Percentiles rank a stretch among this genome's conserved stretches.
phyloP scores from a whole-genome alignment of 2,888 invertebrate genomes.

The Fragum fragum region DNA sequence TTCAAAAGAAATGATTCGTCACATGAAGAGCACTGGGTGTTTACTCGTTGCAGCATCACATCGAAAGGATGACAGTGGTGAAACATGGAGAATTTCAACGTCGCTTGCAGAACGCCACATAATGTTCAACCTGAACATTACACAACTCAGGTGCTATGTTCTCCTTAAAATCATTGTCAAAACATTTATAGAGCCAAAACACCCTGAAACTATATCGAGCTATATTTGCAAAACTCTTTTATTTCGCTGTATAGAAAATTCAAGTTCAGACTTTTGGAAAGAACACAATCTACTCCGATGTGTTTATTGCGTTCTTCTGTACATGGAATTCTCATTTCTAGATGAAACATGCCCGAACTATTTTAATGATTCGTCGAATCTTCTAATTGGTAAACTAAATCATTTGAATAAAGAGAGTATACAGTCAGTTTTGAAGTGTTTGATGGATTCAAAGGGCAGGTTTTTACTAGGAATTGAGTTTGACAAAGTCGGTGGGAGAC shows the following conservation, averaged over 20 bases:
- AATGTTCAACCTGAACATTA: slow-evolving; percentile 35
- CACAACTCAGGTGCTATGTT: slow-evolving; percentile 35
- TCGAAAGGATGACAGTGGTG: not conserved
- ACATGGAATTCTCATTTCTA: not conserved
- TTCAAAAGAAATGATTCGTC: not conserved
- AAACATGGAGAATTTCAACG: slow-evolving; percentile 27
- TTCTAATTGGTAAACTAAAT: slow-evolving; percentile 29
- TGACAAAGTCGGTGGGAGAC: not conserved
- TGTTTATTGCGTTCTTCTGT: not conserved
- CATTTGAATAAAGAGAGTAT: not conserved
- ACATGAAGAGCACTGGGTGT: not conserved
- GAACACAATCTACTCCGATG: slow-evolving; percentile 25
- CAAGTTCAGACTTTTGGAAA: slow-evolving; percentile 14
- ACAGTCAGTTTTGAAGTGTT: not conserved
- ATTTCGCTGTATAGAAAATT: slow-evolving; percentile 28
- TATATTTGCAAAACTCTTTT: slow-evolving; percentile 35
- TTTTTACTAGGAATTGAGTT: not conserved
- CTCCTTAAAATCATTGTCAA: slow-evolving; percentile 40
- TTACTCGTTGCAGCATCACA: slow-evolving; percentile 18
- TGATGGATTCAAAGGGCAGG: not conserved
- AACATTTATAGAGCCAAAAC: not conserved
- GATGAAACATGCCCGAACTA: slow-evolving; percentile 27
- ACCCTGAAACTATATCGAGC: slow-evolving; percentile 30
- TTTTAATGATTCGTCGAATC: slow-evolving; percentile 30
- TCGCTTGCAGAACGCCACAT: slow-evolving; percentile 19